Base-by-base conservation (phyloP, 2,888 invertebrate species). In the Orthonychiurus folsomi region DNA sequence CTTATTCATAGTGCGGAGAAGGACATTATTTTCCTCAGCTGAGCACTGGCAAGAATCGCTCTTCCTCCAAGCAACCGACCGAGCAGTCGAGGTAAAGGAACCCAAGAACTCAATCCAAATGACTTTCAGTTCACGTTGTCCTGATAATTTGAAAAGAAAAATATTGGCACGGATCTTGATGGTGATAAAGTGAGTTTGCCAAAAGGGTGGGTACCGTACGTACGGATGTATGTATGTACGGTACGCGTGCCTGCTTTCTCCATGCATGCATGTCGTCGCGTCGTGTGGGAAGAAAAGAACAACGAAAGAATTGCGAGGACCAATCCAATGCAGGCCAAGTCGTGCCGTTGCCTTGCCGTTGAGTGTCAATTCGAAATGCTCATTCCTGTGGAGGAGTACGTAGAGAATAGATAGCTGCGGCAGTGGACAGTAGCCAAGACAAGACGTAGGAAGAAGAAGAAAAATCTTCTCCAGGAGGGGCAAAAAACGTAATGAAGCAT, bases 401-500 rank as follows among this genome's bases (percentile, higher is more conserved):
- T 9, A 56, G 23, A 25, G 28, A 56, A 56, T 15, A 20, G 5
- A 55, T 23, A 18, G 18, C 15, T 15, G 37, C n/a, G 27, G 56
- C 56, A n/a, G 52, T 21, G 23, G 52, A 20, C 23, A 21, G 52
- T 15, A 27, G n/a, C 25, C 27, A n/a, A 56, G 28, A 9, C 27
- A 27, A 59, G 37, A 47, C 47, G 53, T 53, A 56, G 55, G 47
- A 21, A 27, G 25, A 62, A 57, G 47, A 52, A 12, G 27, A 27
- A 54, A n/a, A 37, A 62, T 15, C 52, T 53, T 23, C 24, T n/a
- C 59, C 25, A 50, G 27, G 27, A 59, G 50, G 48, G 21, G 60
- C 52, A 62, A 66, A 63, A 66, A 66, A 62, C 58, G 60, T 64
- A 66, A 66, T 64, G 66, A 66, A 66, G 63, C 63, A 66, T 63